These are phyloP conservation scores for Sander lucioperca DNA, from an alignment of 2,113 vertebrate genomes.

Conservation along the genomic window DNA sequence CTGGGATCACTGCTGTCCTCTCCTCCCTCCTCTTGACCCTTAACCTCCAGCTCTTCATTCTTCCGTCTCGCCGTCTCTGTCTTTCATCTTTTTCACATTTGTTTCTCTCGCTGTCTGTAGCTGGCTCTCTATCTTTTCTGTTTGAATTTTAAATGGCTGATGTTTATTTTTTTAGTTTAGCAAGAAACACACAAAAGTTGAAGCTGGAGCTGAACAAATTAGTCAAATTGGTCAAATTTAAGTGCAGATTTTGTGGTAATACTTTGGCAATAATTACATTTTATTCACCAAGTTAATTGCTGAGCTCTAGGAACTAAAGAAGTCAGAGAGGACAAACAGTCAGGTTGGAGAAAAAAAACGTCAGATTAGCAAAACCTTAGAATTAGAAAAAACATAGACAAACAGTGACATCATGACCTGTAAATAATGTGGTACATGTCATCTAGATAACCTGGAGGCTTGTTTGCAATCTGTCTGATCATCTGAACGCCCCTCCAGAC, in stretches of 20 bases:
- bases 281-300: not conserved
- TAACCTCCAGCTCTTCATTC: conserved; percentile 64
- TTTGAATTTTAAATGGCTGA: not conserved
- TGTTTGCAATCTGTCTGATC: no score
- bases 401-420: not conserved
- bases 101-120: conserved; percentile 3
- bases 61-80: conserved; percentile 50
- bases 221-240: not conserved
- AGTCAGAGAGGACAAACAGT: not conserved
- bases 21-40: conserved; percentile 74
- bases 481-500: not conserved
- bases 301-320: not conserved
- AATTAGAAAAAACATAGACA: not conserved
- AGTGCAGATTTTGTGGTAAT: not conserved
- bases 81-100: conserved; percentile 61
- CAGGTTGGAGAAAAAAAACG: not conserved
- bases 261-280: not conserved
- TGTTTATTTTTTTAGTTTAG: not conserved
- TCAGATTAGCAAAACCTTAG: not conserved
- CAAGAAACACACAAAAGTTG: not conserved
- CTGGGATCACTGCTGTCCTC: conserved; percentile 57
- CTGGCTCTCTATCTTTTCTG: not conserved
- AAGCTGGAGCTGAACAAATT: not conserved
- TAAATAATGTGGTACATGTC: not conserved
- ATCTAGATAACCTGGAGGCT: not conserved